Evolutionary conservation across 1,140 invertebrate genomes (phyloP), one percentile per base, ranked within the genome.

Genomic region (Diorhabda carinulata): DNA sequence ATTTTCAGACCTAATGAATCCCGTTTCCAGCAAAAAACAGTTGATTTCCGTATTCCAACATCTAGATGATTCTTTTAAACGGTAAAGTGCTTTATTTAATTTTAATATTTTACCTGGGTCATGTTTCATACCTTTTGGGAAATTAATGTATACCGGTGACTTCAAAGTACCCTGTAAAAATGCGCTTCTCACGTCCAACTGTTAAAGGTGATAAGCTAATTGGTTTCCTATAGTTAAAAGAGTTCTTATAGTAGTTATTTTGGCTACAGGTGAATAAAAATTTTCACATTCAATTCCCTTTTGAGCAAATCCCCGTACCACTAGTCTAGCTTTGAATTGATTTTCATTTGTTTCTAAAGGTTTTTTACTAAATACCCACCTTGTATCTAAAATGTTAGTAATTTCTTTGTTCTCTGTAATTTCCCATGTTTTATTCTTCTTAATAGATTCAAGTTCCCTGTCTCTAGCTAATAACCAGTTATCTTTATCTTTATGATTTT

Each of bases 401-500:
- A 25, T 25, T 25, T 25, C 25, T 25, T 25, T 25, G 25, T 25
- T 25, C 25, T 25, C 25, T 25, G 25, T 25, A 25, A 25, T 25
- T 25, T 25, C 25, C 25, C 25, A 25, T 25, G 25, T 25, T 25
- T 25, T 25, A 25, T 25, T 25, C 25, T n/a, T n/a, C n/a, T 73
- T 61, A n/a, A 78, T 72, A n/a, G 77, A 67, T 5, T 76, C 44
- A 8, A 82, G 73, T 75, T 83, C 80, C 43, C 76, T 77, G 5
- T 77, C 43, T 65, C 82, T 82, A 8, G 81, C 82, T 61, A 69
- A 61, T 67, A 75, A 71, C 82, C 83, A 83, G 44, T 70, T 52
- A 10, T 74, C 40, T 56, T 58, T 43, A 64, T 82, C 78, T 60
- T 42, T n/a, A 66, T 57, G 64, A 58, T 52, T 66, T 40, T 82